These are phyloP conservation scores for Eupithecia tripunctaria DNA, from an alignment of 2,888 invertebrate species.

Conservation along the genomic window DNA sequence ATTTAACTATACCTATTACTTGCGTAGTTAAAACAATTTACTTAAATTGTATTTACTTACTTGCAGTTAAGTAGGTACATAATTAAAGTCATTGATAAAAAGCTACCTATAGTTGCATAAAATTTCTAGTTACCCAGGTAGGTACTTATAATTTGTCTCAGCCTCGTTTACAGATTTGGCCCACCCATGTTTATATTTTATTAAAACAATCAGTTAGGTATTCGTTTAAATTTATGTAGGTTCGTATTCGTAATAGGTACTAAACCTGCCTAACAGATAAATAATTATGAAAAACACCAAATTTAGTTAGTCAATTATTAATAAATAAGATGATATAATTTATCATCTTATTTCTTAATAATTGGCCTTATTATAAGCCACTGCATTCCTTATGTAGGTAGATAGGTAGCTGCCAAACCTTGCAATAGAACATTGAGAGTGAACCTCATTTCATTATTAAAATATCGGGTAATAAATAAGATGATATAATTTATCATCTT, in stretches of 20 bases:
- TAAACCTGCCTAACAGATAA: background rate
- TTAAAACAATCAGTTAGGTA: background rate
- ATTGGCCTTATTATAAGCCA: background rate
- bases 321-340: background rate
- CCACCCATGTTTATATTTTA: no score
- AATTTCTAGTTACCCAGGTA: background rate
- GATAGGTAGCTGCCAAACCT: no score
- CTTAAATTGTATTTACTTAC: background rate
- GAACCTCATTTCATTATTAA: no score
- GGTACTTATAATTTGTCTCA: no score
- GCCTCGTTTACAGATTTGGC: background rate
- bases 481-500: background rate
- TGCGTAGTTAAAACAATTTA: background rate
- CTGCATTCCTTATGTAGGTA: background rate
- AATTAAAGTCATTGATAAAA: background rate
- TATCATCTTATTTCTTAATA: background rate
- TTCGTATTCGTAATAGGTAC: background rate
- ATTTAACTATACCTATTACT: constrained; percentile 1
- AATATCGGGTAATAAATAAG: no score
- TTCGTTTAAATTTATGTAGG: background rate
- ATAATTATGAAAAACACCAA: background rate
- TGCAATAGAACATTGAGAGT: no score
- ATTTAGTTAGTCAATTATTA: background rate
- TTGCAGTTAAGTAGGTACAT: background rate
- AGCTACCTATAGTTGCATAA: background rate